Conservation (phyloP, 1,140 invertebrate genomes). For the Polyergus mexicanus region DNA sequence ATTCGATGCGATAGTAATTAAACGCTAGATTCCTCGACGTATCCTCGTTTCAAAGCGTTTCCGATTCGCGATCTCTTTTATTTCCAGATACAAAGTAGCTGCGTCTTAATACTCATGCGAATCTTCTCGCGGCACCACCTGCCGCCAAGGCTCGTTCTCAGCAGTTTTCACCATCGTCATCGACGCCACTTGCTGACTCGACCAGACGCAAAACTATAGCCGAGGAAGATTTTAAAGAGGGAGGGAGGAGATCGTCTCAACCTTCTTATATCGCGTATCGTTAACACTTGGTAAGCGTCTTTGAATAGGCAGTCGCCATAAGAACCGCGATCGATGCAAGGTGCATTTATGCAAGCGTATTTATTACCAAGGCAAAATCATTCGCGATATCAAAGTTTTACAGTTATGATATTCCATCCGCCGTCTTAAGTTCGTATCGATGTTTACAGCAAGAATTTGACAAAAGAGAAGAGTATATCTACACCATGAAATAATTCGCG, state of each 20-base stretch:
- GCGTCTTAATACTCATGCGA: conserved; percentile 59
- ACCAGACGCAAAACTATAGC: conserved; percentile 63
- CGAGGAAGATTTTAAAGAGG: conserved; percentile 54
- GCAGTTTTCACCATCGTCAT: conserved; percentile 69
- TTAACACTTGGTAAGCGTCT: conserved; percentile 69
- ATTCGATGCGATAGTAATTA: not conserved
- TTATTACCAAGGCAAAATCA: conserved; percentile 6
- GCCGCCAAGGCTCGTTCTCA: conserved; percentile 67
- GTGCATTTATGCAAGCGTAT: conserved; percentile 18
- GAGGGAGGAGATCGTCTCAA: conserved; percentile 69
- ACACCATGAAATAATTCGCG: conserved; percentile 50
- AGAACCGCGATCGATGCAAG: conserved; percentile 46
- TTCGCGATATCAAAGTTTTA: not conserved
- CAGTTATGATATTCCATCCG: conserved; percentile 17
- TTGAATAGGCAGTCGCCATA: conserved; percentile 15
- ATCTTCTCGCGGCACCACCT: conserved; percentile 69
- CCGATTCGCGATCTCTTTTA: not conserved
- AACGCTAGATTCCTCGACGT: not conserved
- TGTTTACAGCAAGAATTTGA: not conserved
- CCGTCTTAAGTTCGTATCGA: not conserved
- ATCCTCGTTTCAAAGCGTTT: not conserved
- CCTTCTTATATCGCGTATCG: conserved; percentile 71
- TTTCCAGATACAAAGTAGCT: conserved; percentile 44
- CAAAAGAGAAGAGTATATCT: not conserved
- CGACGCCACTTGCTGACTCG: conserved; percentile 72